Conservation (phyloP, 2,113 vertebrate species). For the Labeo catla region DNA sequence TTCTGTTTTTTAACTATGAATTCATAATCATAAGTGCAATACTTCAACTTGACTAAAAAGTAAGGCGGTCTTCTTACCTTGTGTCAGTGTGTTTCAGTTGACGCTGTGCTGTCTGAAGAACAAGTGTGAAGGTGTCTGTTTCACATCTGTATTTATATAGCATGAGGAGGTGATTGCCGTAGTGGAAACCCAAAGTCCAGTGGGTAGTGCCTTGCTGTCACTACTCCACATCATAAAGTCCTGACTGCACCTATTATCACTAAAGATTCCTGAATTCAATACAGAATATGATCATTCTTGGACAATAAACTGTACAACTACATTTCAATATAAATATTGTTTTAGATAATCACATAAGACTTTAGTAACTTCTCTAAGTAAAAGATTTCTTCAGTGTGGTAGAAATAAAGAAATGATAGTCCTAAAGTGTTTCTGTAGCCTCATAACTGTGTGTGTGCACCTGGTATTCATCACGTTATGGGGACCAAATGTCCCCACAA, state of each 20-base stretch:
- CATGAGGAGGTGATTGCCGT: constrained; percentile 43
- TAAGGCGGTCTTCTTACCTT: background rate
- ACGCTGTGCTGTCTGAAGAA: constrained; percentile 41
- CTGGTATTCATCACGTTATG: no score
- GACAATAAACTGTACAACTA: background rate
- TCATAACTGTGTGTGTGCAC: background rate
- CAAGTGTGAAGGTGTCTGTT: constrained; percentile 50
- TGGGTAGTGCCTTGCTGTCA: constrained; percentile 67
- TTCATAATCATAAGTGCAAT: background rate
- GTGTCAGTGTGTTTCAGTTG: background rate
- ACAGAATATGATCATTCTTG: background rate
- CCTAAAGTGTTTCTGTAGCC: background rate
- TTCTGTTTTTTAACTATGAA: background rate
- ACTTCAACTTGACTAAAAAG: background rate
- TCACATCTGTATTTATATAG: constrained; percentile 67
- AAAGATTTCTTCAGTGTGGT: background rate
- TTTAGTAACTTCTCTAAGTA: background rate
- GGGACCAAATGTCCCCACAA: no score
- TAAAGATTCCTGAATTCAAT: constrained; percentile 42
- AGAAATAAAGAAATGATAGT: background rate
- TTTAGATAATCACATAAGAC: background rate
- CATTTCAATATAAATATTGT: background rate
- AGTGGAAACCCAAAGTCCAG: constrained; percentile 71
- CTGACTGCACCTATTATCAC: constrained; percentile 43
- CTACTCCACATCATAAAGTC: constrained; percentile 53